These are phyloP conservation scores for Willisornis vidua DNA, from an alignment of 2,113 vertebrate genomes.

Conservation along the genomic window DNA sequence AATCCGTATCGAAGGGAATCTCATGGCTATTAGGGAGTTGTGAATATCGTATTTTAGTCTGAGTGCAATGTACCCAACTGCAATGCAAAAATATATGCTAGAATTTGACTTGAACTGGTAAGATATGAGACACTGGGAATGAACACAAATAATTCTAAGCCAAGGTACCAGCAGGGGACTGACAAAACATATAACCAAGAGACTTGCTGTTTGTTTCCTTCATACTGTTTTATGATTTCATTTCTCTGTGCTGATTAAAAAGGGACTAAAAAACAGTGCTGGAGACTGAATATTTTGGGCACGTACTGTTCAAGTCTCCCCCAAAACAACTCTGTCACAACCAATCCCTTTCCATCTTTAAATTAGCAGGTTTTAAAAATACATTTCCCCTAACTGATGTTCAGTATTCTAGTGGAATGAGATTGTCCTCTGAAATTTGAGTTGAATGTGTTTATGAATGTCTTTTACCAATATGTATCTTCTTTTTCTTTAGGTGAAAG, in stretches of 20 bases:
- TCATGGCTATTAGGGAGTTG: neutral
- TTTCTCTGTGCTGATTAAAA: constrained; percentile 62
- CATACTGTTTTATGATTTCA: constrained; percentile 48
- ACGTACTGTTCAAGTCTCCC: neutral
- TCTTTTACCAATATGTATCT: neutral
- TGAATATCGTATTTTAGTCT: constrained; percentile 18
- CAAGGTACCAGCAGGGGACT: constrained; percentile 55
- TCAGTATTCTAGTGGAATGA: neutral
- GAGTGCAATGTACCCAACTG: neutral
- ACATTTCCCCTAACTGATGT: neutral
- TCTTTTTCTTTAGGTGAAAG: neutral
- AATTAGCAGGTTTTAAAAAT: neutral
- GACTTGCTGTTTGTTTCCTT: constrained; percentile 49
- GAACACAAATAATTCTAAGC: constrained; percentile 57
- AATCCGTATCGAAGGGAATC: neutral
- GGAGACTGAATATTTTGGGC: neutral
- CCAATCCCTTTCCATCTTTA: neutral
- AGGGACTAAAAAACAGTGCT: constrained; percentile 25
- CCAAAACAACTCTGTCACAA: neutral
- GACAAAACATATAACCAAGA: constrained; percentile 48
- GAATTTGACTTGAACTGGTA: constrained; percentile 38
- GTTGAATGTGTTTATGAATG: neutral
- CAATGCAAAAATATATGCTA: constrained; percentile 17
- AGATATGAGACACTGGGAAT: constrained; percentile 36
- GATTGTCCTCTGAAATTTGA: neutral